Conservation (phyloP, 2,797 vertebrate species). For the Phyllotis vaccarum region DNA sequence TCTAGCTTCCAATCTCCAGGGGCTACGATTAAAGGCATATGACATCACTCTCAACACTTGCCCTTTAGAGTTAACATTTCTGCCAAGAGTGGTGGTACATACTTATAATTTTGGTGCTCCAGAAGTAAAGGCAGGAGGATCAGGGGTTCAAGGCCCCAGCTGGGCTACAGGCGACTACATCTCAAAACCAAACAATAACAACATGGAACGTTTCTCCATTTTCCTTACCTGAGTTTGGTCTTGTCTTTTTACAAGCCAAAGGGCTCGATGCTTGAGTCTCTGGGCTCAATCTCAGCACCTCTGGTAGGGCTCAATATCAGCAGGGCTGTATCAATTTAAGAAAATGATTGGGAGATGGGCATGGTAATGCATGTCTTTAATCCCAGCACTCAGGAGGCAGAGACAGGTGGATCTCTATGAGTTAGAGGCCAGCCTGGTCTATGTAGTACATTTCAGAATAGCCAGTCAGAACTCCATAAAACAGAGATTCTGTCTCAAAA, state of each 20-base stretch:
- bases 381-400: neutral
- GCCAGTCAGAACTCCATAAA: neutral
- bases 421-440: neutral
- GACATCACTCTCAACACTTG: neutral
- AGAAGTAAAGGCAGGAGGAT: neutral
- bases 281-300: neutral
- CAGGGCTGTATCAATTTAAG: neutral
- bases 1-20: neutral
- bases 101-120: neutral
- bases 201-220: neutral
- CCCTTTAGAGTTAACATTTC: neutral
- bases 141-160: neutral
- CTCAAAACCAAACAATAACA: neutral
- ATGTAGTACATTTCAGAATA: neutral
- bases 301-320: neutral
- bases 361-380: neutral
- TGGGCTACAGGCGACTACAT: neutral
- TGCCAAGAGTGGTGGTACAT: neutral
- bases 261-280: neutral
- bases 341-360: neutral
- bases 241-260: neutral
- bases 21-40: neutral
- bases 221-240: neutral
- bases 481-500: neutral
- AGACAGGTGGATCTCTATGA: neutral